Evolutionary conservation across 2,888 invertebrate species (phyloP).

Genomic region (Xylota segnis): DNA sequence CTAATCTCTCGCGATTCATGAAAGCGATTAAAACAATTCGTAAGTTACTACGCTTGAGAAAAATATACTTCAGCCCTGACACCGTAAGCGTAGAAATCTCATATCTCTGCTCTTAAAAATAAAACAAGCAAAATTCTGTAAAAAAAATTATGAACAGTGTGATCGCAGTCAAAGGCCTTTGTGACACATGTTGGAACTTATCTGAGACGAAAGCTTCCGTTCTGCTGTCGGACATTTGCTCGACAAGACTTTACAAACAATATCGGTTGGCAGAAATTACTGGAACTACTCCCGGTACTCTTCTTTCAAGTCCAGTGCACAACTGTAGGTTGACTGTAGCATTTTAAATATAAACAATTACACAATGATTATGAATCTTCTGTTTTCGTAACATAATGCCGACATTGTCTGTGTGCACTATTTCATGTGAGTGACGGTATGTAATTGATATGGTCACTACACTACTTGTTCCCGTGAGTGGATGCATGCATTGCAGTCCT

Average conservation of each 20-base stretch:
- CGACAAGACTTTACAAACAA: slow-evolving; percentile 27
- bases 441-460: slow-evolving; percentile 42
- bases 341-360: slow-evolving; percentile 15
- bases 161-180: slow-evolving; percentile 42
- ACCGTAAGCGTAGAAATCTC: slow-evolving; percentile 23
- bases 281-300: slow-evolving; percentile 12
- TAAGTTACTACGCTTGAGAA: background rate
- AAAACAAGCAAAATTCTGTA: slow-evolving; percentile 19
- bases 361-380: slow-evolving; percentile 44
- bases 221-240: slow-evolving; percentile 42
- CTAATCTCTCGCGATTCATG: slow-evolving; percentile 10
- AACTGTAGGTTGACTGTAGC: background rate
- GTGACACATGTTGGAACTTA: slow-evolving; percentile 51
- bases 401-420: background rate
- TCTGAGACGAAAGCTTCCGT: slow-evolving; percentile 69
- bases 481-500: slow-evolving; percentile 30
- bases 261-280: slow-evolving; percentile 46
- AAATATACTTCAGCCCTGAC: slow-evolving; percentile 14
- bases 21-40: slow-evolving; percentile 3
- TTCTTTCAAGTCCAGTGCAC: slow-evolving; percentile 17
- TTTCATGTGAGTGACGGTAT: slow-evolving; percentile 16
- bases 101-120: slow-evolving; percentile 30
- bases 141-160: background rate
- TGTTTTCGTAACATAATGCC: slow-evolving; percentile 54
- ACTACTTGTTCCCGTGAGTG: slow-evolving; percentile 26